Evolutionary conservation across 1,140 invertebrate species (phyloP).

Genomic region (Drosophila bocqueti): DNA sequence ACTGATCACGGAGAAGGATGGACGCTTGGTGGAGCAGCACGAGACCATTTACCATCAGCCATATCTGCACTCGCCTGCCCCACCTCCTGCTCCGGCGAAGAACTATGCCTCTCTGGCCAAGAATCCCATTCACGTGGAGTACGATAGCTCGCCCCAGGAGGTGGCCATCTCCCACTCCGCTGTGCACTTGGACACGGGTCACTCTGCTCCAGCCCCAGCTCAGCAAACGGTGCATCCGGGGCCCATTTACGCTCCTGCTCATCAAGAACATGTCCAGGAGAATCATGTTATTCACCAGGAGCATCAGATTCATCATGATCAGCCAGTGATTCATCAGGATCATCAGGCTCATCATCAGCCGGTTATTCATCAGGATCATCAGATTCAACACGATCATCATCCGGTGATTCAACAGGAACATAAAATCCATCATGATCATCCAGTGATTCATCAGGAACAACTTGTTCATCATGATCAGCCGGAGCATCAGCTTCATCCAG

Average conservation of each 20-base stretch:
- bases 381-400: neutral
- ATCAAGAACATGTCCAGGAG: constrained; percentile 3
- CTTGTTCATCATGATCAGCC: constrained; percentile 7
- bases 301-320: constrained; percentile 17
- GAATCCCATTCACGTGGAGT: constrained; percentile 76
- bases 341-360: constrained; percentile 3
- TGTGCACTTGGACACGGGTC: constrained; percentile 35
- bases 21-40: constrained; percentile 72
- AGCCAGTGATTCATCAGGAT: constrained; percentile 7
- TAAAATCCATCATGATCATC: neutral
- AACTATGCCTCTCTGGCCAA: constrained; percentile 61
- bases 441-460: neutral
- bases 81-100: neutral
- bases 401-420: neutral
- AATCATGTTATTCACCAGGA: constrained; percentile 9
- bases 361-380: constrained; percentile 1
- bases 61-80: constrained; percentile 34
- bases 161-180: constrained; percentile 46
- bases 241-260: neutral
- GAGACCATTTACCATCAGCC: constrained; percentile 77
- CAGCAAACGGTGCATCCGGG: constrained; percentile 5
- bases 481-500: constrained; percentile 1
- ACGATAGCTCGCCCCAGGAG: constrained; percentile 64
- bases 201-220: neutral
- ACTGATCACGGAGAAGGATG: constrained; percentile 79